These are phyloP conservation scores for Gryllus longicercus DNA, from an alignment of 2,888 invertebrate genomes.

Conservation along the genomic window DNA sequence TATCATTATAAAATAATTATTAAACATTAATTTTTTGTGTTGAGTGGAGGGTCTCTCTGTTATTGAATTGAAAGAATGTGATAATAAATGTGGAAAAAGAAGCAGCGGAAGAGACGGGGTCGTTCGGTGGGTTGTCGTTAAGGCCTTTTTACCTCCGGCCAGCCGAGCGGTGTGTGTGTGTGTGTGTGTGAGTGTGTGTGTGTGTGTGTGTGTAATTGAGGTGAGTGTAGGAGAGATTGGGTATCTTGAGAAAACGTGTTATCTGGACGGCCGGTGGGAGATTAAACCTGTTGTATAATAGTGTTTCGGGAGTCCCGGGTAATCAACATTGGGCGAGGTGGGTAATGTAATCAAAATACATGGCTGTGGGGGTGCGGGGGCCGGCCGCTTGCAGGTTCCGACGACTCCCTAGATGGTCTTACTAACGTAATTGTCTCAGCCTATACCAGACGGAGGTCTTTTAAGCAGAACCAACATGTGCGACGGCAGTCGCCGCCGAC, in stretches of 20 bases:
- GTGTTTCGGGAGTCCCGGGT: background rate
- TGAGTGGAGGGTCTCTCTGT: background rate
- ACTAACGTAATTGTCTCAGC: slow-evolving; percentile 8
- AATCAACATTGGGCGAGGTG: slow-evolving; percentile 11
- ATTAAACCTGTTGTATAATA: slow-evolving; percentile 17
- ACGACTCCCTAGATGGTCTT: slow-evolving; percentile 2
- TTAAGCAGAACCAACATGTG: slow-evolving; percentile 9
- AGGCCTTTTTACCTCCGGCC: background rate
- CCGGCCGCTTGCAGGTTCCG: background rate
- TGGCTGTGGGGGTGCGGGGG: background rate
- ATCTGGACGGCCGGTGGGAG: background rate
- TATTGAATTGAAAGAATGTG: slow-evolving; percentile 10
- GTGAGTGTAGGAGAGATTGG: slow-evolving; percentile 11
- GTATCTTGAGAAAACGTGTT: slow-evolving; percentile 17
- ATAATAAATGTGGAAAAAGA: background rate
- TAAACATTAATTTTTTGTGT: background rate
- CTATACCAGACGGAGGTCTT: background rate
- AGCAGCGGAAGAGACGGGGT: background rate
- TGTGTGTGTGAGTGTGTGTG: background rate
- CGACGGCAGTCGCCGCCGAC: background rate
- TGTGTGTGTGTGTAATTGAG: background rate
- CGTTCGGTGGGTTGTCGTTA: background rate
- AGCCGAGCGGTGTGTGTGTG: background rate
- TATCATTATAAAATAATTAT: slow-evolving; percentile 11
- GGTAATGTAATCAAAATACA: slow-evolving; percentile 17